Conservation (phyloP, 2,113 vertebrate species). For the Cottus gobio region DNA sequence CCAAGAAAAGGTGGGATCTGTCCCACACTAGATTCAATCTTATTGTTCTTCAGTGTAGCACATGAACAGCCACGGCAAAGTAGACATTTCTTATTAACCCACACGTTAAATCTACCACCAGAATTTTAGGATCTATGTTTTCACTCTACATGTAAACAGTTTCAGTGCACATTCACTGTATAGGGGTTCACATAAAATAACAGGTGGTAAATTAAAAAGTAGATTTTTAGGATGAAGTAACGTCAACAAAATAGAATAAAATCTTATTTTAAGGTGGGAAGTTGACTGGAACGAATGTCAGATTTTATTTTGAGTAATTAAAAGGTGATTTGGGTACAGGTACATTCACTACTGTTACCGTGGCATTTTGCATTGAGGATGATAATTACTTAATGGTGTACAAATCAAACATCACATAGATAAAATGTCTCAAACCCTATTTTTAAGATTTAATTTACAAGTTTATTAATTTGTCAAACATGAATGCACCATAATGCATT, state of each 20-base stretch:
- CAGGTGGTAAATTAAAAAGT: constrained; percentile 63
- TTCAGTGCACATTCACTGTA: constrained; percentile 73
- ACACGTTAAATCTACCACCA: constrained; percentile 53
- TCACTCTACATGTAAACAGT: constrained; percentile 76
- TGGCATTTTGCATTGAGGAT: constrained; percentile 29
- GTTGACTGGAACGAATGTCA: constrained; percentile 38
- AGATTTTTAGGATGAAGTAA: constrained; percentile 41
- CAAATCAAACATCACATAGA: constrained; percentile 62
- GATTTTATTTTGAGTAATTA: constrained; percentile 29
- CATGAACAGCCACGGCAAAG: constrained; percentile 55
- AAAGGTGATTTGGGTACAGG: constrained; percentile 37
- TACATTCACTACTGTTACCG: constrained; percentile 61
- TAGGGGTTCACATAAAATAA: constrained; percentile 49
- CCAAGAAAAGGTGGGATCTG: constrained; percentile 36
- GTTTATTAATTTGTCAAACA: constrained; percentile 79
- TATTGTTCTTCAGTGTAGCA: constrained; percentile 45
- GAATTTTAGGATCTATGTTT: constrained; percentile 45
- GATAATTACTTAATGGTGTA: constrained; percentile 25
- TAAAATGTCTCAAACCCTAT: constrained; percentile 64
- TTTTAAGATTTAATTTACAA: constrained; percentile 72
- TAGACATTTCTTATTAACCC: constrained; percentile 36
- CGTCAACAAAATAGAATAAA: constrained; percentile 43
- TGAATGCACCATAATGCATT: constrained; percentile 75
- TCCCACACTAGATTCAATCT: constrained; percentile 14
- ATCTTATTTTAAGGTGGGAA: constrained; percentile 22